These are phyloP conservation scores for Branchellion lobata DNA, from an alignment of 2,888 invertebrate species.

Conservation along the genomic window DNA sequence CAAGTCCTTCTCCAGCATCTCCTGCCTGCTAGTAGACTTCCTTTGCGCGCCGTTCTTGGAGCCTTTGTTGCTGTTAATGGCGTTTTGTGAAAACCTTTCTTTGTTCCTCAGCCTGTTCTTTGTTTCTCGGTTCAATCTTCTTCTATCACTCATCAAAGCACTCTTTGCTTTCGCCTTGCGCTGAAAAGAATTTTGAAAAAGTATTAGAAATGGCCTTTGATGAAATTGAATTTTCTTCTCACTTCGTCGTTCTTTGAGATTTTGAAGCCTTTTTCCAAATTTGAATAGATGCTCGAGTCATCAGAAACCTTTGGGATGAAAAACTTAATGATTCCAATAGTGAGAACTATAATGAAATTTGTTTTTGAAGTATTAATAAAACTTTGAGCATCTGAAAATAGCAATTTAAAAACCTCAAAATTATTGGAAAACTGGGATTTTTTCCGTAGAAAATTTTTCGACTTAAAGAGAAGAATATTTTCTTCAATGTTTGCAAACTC, in stretches of 20 bases:
- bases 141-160: not conserved
- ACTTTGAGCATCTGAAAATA: no score
- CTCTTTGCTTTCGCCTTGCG: not conserved
- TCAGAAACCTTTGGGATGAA: not conserved
- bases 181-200: not conserved
- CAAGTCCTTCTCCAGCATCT: not conserved
- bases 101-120: not conserved
- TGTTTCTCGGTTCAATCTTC: conserved; percentile 4
- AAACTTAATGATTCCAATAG: not conserved
- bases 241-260: not conserved
- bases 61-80: not conserved
- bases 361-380: no score
- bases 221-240: not conserved
- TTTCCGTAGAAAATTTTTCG: no score
- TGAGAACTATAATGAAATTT: no score
- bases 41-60: no score
- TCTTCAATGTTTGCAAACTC: not conserved
- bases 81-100: no score
- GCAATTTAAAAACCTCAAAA: not conserved
- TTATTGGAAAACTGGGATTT: not conserved
- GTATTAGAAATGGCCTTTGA: not conserved
- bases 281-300: conserved; percentile 4
- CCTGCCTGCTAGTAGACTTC: not conserved
- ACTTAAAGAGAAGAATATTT: not conserved
- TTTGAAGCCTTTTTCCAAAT: conserved; percentile 21